Evolutionary conservation across 1,140 invertebrate genomes (phyloP).

Genomic region (Heliconius eleuchia): DNA sequence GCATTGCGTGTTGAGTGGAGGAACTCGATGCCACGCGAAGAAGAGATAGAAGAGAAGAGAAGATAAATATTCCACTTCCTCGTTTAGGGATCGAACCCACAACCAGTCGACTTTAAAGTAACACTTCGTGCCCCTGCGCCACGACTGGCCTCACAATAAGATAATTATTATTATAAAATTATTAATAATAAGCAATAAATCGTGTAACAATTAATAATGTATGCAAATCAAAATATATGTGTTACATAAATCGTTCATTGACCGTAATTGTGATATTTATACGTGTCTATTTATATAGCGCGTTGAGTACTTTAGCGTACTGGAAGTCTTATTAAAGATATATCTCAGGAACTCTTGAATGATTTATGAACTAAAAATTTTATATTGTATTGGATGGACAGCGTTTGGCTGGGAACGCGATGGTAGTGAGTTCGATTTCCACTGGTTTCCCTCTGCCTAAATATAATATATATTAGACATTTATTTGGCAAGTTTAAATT

Average conservation of each 20-base stretch:
- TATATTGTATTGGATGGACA: no score
- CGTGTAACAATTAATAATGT: conserved; percentile 1
- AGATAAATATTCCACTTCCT: no score
- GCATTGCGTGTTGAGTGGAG: no score
- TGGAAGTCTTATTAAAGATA: background rate
- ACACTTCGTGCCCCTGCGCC: no score
- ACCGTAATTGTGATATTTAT: conserved; percentile 4
- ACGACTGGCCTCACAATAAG: background rate
- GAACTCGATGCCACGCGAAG: no score
- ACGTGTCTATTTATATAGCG: conserved; percentile 1
- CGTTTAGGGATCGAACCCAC: no score
- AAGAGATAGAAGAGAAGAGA: no score
- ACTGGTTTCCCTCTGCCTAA: background rate
- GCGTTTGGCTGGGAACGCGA: background rate
- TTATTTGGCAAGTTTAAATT: no score
- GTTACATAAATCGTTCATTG: conserved; percentile 12
- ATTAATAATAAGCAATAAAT: background rate
- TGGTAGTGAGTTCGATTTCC: background rate
- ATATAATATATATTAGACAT: no score
- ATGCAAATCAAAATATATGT: background rate
- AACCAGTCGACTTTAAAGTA: no score
- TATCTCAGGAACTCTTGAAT: background rate
- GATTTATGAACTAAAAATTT: background rate
- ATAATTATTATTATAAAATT: background rate
- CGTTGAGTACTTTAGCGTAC: background rate